Conservation (phyloP, 2,797 vertebrate genomes). For the Scolopax rusticola region DNA sequence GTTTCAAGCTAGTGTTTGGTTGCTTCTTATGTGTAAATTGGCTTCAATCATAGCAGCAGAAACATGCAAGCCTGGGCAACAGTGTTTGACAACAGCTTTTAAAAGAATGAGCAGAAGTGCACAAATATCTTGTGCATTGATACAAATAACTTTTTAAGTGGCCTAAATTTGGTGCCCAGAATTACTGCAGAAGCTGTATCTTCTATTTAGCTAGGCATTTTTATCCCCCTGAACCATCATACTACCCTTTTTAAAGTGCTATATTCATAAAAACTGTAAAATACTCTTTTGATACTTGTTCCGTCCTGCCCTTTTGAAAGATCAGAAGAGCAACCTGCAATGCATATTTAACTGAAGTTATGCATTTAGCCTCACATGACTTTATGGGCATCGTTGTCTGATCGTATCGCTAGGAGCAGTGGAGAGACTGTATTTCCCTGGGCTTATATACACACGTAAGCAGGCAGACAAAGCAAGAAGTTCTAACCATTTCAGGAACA, state of each 20-base stretch:
- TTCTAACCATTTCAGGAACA: slow-evolving; percentile 76
- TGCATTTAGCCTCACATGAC: neutral
- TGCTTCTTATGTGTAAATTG: slow-evolving; percentile 23
- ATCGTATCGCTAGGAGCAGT: neutral
- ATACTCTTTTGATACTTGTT: slow-evolving; percentile 30
- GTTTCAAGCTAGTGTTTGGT: slow-evolving; percentile 26
- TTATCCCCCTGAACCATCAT: neutral
- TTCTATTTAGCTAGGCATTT: slow-evolving; percentile 5
- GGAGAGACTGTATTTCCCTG: slow-evolving; percentile 3
- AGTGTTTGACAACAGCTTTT: slow-evolving; percentile 27
- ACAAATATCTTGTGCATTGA: slow-evolving; percentile 10
- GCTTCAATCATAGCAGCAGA: slow-evolving; percentile 37
- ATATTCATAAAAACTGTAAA: neutral
- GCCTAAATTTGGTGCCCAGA: slow-evolving; percentile 24
- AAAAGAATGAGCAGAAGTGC: slow-evolving; percentile 7
- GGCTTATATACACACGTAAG: slow-evolving; percentile 65
- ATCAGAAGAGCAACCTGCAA: neutral
- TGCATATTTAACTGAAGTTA: neutral
- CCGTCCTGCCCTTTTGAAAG: slow-evolving; percentile 33
- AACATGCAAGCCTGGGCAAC: slow-evolving; percentile 46
- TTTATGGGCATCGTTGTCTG: neutral
- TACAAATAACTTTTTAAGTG: neutral
- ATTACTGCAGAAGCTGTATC: slow-evolving; percentile 8
- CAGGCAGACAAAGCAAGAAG: slow-evolving; percentile 70
- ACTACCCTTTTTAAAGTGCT: slow-evolving; percentile 49